phyloP scores from a whole-genome alignment of 1,140 invertebrate species.

The Panagrolaimus sp. region DNA sequence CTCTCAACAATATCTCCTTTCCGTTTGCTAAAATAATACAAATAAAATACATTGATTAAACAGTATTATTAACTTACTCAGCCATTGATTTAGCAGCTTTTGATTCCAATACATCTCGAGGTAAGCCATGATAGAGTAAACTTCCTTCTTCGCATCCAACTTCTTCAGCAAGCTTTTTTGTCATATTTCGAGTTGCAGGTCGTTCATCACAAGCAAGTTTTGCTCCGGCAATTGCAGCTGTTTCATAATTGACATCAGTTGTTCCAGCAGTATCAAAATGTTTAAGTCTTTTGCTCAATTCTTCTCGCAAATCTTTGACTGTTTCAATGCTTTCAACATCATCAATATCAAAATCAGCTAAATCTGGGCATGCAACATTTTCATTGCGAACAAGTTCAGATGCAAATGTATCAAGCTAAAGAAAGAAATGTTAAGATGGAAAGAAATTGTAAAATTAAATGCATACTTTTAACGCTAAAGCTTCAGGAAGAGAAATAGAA shows the following conservation, averaged over 20 bases:
- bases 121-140: background rate
- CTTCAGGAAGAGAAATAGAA: too few relatives aligned
- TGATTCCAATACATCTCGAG: background rate
- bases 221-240: slow-evolving; percentile 9
- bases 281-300: background rate
- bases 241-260: slow-evolving; percentile 7
- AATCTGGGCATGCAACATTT: background rate
- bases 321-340: slow-evolving; percentile 1
- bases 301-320: background rate
- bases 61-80: background rate
- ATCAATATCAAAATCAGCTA: slow-evolving; percentile 6
- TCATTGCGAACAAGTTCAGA: background rate
- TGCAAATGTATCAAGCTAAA: slow-evolving; percentile 5
- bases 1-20: slow-evolving; percentile 18
- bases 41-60: background rate
- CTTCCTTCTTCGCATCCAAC: background rate
- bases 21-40: background rate
- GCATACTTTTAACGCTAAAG: too few relatives aligned
- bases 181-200: background rate
- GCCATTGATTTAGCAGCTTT: background rate
- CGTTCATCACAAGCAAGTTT: background rate
- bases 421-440: too few relatives aligned
- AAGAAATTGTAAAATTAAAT: too few relatives aligned
- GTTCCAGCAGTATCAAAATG: background rate
- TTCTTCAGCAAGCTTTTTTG: background rate